Percentiles rank a stretch among this genome's conserved stretches.
Conservation (phyloP, 2,888 invertebrate genomes). For the Yponomeuta cagnagella region DNA sequence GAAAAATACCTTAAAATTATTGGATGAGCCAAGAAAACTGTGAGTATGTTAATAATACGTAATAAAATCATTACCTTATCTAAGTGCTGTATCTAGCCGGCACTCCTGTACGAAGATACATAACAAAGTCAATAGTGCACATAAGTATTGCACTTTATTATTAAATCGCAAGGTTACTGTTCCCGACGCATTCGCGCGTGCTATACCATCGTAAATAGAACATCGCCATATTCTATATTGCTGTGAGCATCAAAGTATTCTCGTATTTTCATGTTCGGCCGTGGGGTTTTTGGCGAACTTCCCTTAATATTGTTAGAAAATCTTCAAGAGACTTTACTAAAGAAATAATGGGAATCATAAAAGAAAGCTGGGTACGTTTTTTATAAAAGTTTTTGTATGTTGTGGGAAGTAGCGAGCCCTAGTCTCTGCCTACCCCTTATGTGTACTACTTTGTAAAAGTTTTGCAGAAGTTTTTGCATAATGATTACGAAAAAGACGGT, state of each 20-base stretch:
- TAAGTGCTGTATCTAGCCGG: not conserved
- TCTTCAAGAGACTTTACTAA: too few species aligned
- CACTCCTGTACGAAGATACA: not conserved
- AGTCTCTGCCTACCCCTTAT: too few species aligned
- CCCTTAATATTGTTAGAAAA: not conserved
- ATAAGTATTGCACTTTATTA: slow-evolving; percentile 57
- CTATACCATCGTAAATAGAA: slow-evolving; percentile 23
- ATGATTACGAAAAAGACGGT: not conserved
- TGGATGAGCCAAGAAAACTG: not conserved
- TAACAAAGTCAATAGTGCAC: not conserved
- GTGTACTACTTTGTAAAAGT: too few species aligned
- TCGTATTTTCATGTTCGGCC: not conserved
- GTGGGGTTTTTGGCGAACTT: not conserved
- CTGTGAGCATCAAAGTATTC: not conserved
- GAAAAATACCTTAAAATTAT: too few species aligned
- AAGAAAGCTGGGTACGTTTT: not conserved
- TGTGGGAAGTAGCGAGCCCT: too few species aligned
- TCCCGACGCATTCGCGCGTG: slow-evolving; percentile 48
- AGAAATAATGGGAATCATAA: not conserved
- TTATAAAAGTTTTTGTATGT: too few species aligned
- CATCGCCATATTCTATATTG: slow-evolving; percentile 27
- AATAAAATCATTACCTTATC: not conserved
- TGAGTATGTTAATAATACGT: not conserved
- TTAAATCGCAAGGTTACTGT: slow-evolving; percentile 67
- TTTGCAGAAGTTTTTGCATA: not conserved